Conservation (phyloP, 2,113 vertebrate genomes). For the Rhinichthys klamathensis region DNA sequence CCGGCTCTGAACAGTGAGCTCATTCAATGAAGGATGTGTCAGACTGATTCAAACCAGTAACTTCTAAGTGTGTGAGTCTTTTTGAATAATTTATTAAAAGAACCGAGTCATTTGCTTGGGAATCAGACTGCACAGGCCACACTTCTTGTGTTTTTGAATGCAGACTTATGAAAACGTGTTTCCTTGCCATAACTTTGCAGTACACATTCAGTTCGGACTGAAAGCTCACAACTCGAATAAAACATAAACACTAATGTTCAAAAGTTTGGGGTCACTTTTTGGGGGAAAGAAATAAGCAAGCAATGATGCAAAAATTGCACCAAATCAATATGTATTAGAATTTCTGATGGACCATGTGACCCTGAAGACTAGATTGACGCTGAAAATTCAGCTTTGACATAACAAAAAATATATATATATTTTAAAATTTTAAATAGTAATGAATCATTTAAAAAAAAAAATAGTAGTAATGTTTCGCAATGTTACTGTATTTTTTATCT, state of each 20-base stretch:
- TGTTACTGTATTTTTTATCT: neutral
- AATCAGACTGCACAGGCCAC: neutral
- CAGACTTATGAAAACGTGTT: no score
- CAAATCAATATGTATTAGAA: neutral
- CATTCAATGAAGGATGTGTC: neutral
- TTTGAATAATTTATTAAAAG: neutral
- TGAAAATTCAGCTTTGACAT: neutral
- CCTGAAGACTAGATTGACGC: neutral
- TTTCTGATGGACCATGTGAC: neutral
- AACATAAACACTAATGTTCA: no score
- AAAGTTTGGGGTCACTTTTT: no score
- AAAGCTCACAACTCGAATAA: no score
- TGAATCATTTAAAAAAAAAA: neutral
- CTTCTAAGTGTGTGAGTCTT: no score
- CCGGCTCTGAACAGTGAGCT: neutral
- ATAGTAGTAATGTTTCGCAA: no score
- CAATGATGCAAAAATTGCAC: no score
- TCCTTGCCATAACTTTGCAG: no score
- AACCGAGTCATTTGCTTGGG: neutral
- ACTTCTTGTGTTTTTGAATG: neutral
- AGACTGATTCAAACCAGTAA: neutral
- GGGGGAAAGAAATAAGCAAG: no score
- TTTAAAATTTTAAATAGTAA: neutral
- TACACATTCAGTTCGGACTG: no score
- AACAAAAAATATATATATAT: neutral